These are phyloP conservation scores for Empis stercorea DNA, from an alignment of 2,888 invertebrate genomes.

Conservation along the genomic window DNA sequence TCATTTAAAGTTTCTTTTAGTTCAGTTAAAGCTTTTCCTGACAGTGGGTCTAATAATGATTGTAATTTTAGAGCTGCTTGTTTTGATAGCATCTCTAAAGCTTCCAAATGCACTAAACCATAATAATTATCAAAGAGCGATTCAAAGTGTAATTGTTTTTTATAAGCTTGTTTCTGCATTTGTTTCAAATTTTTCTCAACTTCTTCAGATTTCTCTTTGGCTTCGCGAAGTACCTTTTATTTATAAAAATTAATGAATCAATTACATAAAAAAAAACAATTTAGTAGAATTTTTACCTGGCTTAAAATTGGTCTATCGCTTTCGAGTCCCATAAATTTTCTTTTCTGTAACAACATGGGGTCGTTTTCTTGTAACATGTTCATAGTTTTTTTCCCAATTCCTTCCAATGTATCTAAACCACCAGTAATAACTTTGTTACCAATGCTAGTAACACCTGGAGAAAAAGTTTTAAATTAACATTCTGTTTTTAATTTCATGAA, in stretches of 20 bases:
- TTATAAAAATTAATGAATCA: slow-evolving; percentile 15
- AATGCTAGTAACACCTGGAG: slow-evolving; percentile 25
- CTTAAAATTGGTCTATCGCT: slow-evolving; percentile 28
- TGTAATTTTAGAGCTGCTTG: slow-evolving; percentile 65
- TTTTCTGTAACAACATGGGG: slow-evolving; percentile 64
- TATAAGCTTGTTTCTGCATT: slow-evolving; percentile 24
- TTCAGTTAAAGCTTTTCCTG: slow-evolving; percentile 47
- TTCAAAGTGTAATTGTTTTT: slow-evolving; percentile 54
- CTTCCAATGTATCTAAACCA: slow-evolving; percentile 78
- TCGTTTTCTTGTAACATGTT: slow-evolving; percentile 86
- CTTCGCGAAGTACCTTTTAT: slow-evolving; percentile 51
- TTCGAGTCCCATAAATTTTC: slow-evolving; percentile 37
- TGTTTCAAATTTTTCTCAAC: slow-evolving; percentile 26
- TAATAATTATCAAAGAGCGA: slow-evolving; percentile 77
- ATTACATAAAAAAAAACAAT: neutral
- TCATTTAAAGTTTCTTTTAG: slow-evolving; percentile 65
- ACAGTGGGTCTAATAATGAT: slow-evolving; percentile 43
- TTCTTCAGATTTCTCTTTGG: slow-evolving; percentile 50
- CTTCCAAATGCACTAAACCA: slow-evolving; percentile 79
- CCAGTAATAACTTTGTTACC: slow-evolving; percentile 63
- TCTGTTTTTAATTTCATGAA: neutral
- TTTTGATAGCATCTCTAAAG: slow-evolving; percentile 77
- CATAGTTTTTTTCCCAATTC: slow-evolving; percentile 91
- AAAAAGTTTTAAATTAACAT: no score
- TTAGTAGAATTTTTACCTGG: no score